Evolutionary conservation across 1,140 invertebrate genomes (phyloP), one percentile per base, ranked within the genome.

Genomic region (Zaprionus gabonicus): DNA sequence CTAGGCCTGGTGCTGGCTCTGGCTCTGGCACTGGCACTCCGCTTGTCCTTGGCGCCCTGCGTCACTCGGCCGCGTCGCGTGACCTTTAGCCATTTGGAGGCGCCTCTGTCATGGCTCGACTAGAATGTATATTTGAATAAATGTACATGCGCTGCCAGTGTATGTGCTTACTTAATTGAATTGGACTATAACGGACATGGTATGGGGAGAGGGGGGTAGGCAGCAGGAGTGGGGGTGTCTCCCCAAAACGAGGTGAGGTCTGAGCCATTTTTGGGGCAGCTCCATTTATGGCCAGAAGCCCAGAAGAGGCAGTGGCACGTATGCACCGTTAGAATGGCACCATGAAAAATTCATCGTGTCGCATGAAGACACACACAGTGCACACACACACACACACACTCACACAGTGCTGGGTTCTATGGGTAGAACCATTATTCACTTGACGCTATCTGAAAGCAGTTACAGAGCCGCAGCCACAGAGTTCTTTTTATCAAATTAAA

Each of bases 31-130:
- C 41, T 13, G 55, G 64, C 20, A 20, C 59, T 60, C 38, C 44
- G 13, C 59, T 70, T 86, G 85, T 90, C 84, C 84, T 88, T 88
- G 71, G 66, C 23, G 66, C 23, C 25, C 60, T 51, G 66, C 49
- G 56, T 56, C 65, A 73, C 20, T 51, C 46, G 31, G 68, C 64
- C 55, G 74, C 55, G 67, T 87, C 59, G 84, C 84, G 84, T 88
- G 84, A 88, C 84, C 81, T 90, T 84, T 73, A 65, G 69, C 76
- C 71, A 81, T 81, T 76, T 76, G 73, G 62, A 62, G 59, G 38
- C 49, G 53, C 46, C 62, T 67, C 73, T 84, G 60, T 77, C 66
- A 62, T 80, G 85, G 58, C 44, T 58, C 67, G 41, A 57, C 64
- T 71, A 34, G 62, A 51, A 64, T 63, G 51, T 58, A 65, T 44